These are phyloP conservation scores for Paramuricea clavata DNA, from an alignment of 92 coral and sea anemone species.

Conservation along the genomic window DNA sequence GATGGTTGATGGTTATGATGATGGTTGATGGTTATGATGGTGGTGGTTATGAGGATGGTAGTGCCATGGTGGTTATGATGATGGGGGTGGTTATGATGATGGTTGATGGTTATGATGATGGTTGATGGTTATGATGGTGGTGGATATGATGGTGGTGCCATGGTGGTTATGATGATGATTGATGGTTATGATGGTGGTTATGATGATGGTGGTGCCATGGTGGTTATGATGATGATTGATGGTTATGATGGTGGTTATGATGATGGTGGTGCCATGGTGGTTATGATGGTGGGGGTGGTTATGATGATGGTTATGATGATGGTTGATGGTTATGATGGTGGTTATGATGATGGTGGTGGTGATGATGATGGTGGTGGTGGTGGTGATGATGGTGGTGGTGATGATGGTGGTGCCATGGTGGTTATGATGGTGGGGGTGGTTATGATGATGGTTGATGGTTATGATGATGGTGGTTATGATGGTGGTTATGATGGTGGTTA, in stretches of 20 bases:
- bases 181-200: neutral
- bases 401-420: neutral
- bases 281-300: neutral
- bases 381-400: neutral
- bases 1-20: neutral
- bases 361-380: neutral
- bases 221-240: neutral
- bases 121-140: no score
- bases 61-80: neutral
- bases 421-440: neutral
- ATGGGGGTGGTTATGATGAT: no score
- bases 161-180: no score
- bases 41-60: neutral
- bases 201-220: neutral
- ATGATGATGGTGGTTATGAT: neutral
- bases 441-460: no score
- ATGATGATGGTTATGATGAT: no score
- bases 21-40: no score
- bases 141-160: no score
- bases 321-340: no score
- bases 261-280: neutral
- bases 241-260: neutral
- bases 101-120: no score
- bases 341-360: no score
- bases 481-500: neutral